These are phyloP conservation scores for Pandemis corylana DNA, from an alignment of 2,888 invertebrate species.

Conservation along the genomic window DNA sequence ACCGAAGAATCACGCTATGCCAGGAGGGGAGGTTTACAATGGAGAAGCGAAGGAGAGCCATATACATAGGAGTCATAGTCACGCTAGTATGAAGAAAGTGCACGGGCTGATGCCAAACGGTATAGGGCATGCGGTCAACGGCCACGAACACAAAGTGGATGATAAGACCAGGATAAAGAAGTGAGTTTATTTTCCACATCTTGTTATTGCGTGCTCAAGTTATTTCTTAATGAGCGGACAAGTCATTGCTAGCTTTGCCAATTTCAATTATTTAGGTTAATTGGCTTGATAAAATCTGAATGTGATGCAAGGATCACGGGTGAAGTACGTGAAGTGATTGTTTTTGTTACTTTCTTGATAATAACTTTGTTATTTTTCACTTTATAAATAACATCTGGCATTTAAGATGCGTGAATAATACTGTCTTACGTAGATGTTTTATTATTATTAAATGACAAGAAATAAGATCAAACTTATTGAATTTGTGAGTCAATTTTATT, in stretches of 20 bases:
- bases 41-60: conserved; percentile 52
- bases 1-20: conserved; percentile 45
- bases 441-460: too few relatives aligned
- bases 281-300: conserved; percentile 23
- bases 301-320: conserved; percentile 27
- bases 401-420: not conserved
- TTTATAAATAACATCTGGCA: not conserved
- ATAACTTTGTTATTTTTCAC: not conserved
- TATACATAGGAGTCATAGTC: conserved; percentile 77
- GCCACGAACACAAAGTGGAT: conserved; percentile 67
- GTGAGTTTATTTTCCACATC: conserved; percentile 57
- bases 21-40: conserved; percentile 10
- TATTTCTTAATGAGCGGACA: conserved; percentile 23
- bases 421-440: too few relatives aligned
- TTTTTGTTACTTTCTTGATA: not conserved
- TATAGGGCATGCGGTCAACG: conserved; percentile 66
- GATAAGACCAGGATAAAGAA: conserved; percentile 68
- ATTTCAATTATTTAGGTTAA: conserved; percentile 28
- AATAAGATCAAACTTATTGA: too few relatives aligned
- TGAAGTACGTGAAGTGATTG: not conserved
- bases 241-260: conserved; percentile 4
- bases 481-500: not conserved
- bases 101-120: conserved; percentile 74
- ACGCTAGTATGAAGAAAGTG: conserved; percentile 74
- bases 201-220: conserved; percentile 12